Evolutionary conservation across 1,140 invertebrate species (phyloP).

Genomic region (Solen grandis): DNA sequence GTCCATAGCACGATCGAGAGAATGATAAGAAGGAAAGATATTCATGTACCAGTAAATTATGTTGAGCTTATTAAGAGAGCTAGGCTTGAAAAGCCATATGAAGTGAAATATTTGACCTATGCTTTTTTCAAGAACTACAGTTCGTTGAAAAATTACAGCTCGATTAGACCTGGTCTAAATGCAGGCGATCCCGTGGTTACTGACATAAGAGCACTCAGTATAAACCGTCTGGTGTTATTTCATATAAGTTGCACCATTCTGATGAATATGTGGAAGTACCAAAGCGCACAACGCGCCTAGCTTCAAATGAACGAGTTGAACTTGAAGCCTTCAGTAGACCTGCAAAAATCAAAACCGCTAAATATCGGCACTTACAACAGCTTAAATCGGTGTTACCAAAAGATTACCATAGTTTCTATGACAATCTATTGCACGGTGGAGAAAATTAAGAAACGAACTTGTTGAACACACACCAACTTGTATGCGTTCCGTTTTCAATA

Average conservation of each 20-base stretch:
- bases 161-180: constrained; percentile 17
- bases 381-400: constrained; percentile 17
- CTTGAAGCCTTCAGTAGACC: constrained; percentile 2
- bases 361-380: constrained; percentile 24
- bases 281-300: constrained; percentile 2
- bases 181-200: constrained; percentile 29
- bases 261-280: neutral
- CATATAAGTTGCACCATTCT: too few relatives aligned
- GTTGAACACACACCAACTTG: too few relatives aligned
- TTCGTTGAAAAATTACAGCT: constrained; percentile 9
- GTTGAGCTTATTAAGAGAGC: neutral
- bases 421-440: too few relatives aligned
- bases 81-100: constrained; percentile 13
- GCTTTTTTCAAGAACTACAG: constrained; percentile 12
- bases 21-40: constrained; percentile 11
- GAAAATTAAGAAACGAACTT: too few relatives aligned
- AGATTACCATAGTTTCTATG: constrained; percentile 29
- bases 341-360: constrained; percentile 3
- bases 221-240: too few relatives aligned
- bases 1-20: constrained; percentile 14
- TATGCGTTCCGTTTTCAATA: too few relatives aligned
- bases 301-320: neutral
- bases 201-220: constrained; percentile 11
- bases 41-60: constrained; percentile 27
- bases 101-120: constrained; percentile 5